Evolutionary conservation across 2,113 vertebrate species (phyloP).

Genomic region (Crypturellus undulatus): DNA sequence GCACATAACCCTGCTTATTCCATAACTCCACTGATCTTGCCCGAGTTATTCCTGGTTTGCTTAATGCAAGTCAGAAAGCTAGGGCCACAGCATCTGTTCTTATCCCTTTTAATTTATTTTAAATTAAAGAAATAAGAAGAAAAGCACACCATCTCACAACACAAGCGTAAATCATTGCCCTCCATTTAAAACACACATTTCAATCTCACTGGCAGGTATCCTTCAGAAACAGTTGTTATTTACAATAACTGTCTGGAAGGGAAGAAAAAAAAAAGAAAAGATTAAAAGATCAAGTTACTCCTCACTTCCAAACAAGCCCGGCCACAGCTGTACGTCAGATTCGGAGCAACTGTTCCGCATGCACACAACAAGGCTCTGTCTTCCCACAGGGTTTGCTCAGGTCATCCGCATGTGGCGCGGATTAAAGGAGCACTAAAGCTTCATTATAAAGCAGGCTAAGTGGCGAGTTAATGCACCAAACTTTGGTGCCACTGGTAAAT

Average conservation of each 20-base stretch:
- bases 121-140: background rate
- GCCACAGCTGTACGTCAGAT: constrained; percentile 89
- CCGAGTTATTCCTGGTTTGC: background rate
- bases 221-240: constrained; percentile 77
- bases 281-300: constrained; percentile 85
- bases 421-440: constrained; percentile 74
- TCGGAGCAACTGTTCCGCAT: constrained; percentile 87
- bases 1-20: background rate
- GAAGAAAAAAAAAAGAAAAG: background rate
- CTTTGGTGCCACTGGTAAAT: background rate
- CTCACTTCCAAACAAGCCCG: constrained; percentile 78
- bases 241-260: constrained; percentile 60
- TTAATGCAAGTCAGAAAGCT: background rate
- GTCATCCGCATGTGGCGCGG: constrained; percentile 78
- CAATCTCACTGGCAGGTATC: constrained; percentile 59
- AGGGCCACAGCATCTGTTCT: background rate
- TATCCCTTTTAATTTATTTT: background rate
- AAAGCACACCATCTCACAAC: background rate
- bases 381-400: constrained; percentile 77
- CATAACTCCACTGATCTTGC: background rate
- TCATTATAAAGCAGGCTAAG: constrained; percentile 44
- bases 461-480: background rate
- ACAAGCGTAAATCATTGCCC: background rate
- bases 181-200: background rate
- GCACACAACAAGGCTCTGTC: constrained; percentile 89